These are phyloP conservation scores for Timema cristinae DNA, from an alignment of 2,888 invertebrate species.

Conservation along the genomic window DNA sequence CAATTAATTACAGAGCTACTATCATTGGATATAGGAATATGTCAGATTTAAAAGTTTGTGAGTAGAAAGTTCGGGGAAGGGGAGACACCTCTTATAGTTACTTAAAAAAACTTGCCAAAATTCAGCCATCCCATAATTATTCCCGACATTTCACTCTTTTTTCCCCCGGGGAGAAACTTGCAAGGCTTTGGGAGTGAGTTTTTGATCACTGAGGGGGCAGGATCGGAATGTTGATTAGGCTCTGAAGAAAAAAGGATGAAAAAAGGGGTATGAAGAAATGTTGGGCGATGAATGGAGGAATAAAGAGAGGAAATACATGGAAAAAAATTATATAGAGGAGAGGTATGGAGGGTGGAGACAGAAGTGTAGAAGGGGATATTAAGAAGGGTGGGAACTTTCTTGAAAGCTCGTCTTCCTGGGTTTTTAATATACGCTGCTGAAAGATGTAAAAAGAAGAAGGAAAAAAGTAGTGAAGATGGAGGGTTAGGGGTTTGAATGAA, in stretches of 20 bases:
- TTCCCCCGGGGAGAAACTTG: neutral
- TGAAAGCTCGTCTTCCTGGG: conserved; percentile 23
- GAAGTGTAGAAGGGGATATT: conserved; percentile 25
- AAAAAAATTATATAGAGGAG: neutral
- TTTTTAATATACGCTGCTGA: conserved; percentile 26
- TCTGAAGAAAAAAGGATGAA: conserved; percentile 14
- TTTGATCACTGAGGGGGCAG: conserved; percentile 30
- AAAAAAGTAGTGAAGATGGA: conserved; percentile 16
- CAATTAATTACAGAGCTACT: neutral
- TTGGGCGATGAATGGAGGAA: no score
- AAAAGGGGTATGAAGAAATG: neutral
- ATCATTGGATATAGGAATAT: neutral
- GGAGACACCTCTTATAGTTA: no score
- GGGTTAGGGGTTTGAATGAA: conserved; percentile 40
- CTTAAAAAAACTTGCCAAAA: neutral
- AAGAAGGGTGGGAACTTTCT: conserved; percentile 35
- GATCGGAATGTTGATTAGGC: conserved; percentile 31
- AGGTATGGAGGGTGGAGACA: conserved; percentile 6
- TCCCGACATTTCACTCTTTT: neutral
- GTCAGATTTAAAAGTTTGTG: neutral
- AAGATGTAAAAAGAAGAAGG: conserved; percentile 12
- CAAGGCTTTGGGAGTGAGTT: conserved; percentile 21
- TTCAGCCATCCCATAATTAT: neutral
- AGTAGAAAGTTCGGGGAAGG: no score
- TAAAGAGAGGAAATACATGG: no score